Evolutionary conservation across 2,888 invertebrate species (phyloP).

Genomic region (Busseola fusca): DNA sequence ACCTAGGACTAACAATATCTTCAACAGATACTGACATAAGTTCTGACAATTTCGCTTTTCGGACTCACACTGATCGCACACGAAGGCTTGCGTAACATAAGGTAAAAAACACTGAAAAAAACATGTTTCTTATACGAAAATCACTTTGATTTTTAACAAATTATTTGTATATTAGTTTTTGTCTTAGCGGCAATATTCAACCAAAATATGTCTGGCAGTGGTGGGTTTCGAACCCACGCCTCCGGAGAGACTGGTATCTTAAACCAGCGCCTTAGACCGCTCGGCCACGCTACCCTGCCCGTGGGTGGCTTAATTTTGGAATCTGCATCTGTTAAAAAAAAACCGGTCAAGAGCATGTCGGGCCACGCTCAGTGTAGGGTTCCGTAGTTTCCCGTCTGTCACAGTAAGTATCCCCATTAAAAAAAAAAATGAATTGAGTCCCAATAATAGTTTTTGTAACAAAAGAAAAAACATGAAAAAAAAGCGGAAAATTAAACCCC

Average conservation of each 20-base stretch:
- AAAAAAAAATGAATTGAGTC: no score
- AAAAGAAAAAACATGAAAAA: no score
- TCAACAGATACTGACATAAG: no score
- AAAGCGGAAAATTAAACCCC: no score
- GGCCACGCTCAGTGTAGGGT: no score
- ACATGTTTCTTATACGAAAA: not conserved
- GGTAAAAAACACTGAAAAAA: not conserved
- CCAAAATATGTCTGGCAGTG: conserved; percentile 89
- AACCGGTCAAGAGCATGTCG: no score
- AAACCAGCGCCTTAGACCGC: conserved; percentile 97
- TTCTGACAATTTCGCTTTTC: not conserved
- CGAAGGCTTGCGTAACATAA: not conserved
- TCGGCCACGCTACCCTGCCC: conserved; percentile 92
- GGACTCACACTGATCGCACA: not conserved
- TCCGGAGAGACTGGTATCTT: conserved; percentile 93
- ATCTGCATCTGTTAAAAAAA: not conserved
- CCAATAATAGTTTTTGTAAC: no score
- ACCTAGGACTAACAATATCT: not conserved
- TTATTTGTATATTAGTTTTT: not conserved
- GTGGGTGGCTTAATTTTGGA: accelerated
- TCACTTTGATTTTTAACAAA: not conserved
- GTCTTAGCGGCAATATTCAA: not conserved
- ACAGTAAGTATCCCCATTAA: no score
- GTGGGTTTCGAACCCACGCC: conserved; percentile 97
- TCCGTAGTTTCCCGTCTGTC: no score